Base-by-base conservation (phyloP, 2,113 vertebrate genomes). In the Nothoprocta perdicaria region DNA sequence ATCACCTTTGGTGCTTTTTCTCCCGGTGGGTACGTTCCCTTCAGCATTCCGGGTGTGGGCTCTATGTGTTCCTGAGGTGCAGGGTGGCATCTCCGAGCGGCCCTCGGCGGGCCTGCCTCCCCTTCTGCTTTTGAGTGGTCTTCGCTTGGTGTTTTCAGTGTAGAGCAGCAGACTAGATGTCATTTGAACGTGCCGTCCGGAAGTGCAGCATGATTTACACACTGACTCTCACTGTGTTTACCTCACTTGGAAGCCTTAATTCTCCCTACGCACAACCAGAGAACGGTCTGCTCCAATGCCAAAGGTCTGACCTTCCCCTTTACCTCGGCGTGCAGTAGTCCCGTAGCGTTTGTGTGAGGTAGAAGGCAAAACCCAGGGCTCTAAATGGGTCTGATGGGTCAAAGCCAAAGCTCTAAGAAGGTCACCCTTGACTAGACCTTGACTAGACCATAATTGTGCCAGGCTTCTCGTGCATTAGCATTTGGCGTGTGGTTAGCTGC, bases 211-310 rank as follows among this genome's bases (percentile, higher is more conserved):
- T 78, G 63, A 88, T 82, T 92, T 89, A 76, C 91, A 92, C 38
- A 12, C 83, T 84, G 72, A 95, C 73, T 97, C 69, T 95, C 96
- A 93, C 96, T 94, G 86, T 95, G 78, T 95, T 96, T 94, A 93
- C 94, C 91, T 96, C 97, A 97, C 97, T 97, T 95, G 79, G 86
- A 97, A 95, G 98, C 98, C 98, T 98, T 98, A 98, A 97, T 85
- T 96, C 94, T 94, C 62, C 62, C 24, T 65, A 72, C 72, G 52
- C 95, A 94, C 94, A 93, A 83, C 91, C 91, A 76, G 90, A n/a
- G 66, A 91, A 91, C 82, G 18, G 82, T 94, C 89, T 91, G 85
- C 92, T 94, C 95, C 92, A 84, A 58, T 92, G 94, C 95, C 95
- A 87, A 95, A 95, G 84, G 88, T 85, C 38, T 91, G 83, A 91